phyloP scores from a whole-genome alignment of 2,113 vertebrate species.

The Chelonoidis abingdonii region DNA sequence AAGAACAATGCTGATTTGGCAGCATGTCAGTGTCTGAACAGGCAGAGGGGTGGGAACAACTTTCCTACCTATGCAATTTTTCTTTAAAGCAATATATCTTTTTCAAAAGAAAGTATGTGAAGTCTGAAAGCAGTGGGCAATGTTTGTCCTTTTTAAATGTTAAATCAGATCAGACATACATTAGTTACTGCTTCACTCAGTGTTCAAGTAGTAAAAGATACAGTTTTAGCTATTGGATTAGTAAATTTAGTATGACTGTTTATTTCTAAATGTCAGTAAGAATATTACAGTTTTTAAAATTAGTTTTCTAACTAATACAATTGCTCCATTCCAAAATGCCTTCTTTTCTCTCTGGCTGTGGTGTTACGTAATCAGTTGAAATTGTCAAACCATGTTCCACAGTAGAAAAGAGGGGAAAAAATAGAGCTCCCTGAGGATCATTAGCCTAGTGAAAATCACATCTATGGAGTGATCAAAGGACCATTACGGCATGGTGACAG shows the following conservation, averaged over 20 bases:
- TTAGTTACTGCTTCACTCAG: not conserved
- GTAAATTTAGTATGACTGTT: not conserved
- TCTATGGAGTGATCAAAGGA: not conserved
- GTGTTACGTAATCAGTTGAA: not conserved
- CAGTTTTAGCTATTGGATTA: not conserved
- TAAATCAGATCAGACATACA: not conserved
- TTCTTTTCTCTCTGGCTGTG: not conserved
- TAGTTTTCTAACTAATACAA: not conserved
- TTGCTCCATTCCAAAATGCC: not conserved
- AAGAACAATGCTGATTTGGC: not conserved
- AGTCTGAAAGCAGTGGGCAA: not conserved
- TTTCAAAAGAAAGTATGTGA: not conserved
- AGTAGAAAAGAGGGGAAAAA: not conserved
- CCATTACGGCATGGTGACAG: not conserved
- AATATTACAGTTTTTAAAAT: too few species aligned
- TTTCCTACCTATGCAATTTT: not conserved
- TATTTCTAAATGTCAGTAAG: not conserved
- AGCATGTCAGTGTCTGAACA: not conserved
- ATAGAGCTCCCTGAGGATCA: not conserved
- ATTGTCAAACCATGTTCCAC: not conserved
- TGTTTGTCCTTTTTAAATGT: not conserved
- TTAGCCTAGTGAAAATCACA: not conserved
- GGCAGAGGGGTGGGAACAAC: not conserved
- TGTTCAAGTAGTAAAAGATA: not conserved
- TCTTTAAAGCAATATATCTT: not conserved